phyloP scores from a whole-genome alignment of 2,113 vertebrate genomes.

The Peromyscus maniculatus region DNA sequence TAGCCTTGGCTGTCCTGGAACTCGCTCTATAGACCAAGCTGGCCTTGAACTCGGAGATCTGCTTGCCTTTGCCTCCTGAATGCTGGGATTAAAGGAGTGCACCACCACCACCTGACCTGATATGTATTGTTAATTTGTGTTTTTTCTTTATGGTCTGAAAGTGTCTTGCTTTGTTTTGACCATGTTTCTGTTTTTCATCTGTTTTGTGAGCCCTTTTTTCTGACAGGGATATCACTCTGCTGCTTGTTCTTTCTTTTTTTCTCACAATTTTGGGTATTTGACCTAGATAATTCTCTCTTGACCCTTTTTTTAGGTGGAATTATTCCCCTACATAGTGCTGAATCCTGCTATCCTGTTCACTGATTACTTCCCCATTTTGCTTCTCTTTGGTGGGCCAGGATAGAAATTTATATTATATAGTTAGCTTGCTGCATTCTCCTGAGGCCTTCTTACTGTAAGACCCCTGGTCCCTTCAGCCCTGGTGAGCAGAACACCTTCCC shows the following conservation, averaged over 20 bases:
- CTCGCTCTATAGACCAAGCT: neutral
- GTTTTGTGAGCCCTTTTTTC: neutral
- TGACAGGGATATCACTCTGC: neutral
- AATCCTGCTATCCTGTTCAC: neutral
- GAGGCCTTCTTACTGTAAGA: neutral
- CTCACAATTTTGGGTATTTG: constrained; percentile 37
- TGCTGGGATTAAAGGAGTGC: neutral
- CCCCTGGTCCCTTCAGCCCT: neutral
- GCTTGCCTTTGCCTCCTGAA: neutral
- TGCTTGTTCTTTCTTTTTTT: neutral
- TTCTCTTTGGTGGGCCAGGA: neutral
- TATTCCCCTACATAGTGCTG: neutral
- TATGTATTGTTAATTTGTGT: neutral
- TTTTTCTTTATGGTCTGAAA: constrained; percentile 16
- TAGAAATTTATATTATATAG: neutral
- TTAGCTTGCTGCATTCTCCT: neutral
- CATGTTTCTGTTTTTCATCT: neutral
- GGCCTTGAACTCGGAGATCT: neutral
- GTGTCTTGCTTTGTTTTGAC: neutral
- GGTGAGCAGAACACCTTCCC: neutral
- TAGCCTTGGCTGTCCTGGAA: neutral
- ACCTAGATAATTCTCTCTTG: constrained; percentile 9
- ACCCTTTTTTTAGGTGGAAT: constrained; percentile 19
- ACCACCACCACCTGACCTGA: neutral
- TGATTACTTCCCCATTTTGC: neutral